Evolutionary conservation across 2,888 invertebrate genomes (phyloP), one percentile per base, ranked within the genome.

Genomic region (Aspidiotus rigidus): DNA sequence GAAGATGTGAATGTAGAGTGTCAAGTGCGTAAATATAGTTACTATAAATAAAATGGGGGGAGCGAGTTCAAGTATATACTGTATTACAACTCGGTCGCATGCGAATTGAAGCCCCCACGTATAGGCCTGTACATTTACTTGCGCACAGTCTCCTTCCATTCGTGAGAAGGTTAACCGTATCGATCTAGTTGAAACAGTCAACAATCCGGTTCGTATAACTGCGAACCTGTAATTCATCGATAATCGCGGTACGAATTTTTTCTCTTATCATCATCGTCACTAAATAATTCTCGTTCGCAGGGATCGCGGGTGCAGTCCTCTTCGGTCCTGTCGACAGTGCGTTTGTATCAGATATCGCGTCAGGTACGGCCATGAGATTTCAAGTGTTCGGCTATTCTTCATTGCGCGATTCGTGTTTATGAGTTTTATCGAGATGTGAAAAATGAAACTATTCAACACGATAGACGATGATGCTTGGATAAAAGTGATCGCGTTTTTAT

Each of bases 81-180:
- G 5, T 28, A 28, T 28, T 28, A 28, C 28, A 3, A 28, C 28
- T 28, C 28, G 28, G 28, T 28, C 28, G 28, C 28, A 28, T 57
- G 57, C 56, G 40, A 64, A n/a, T 64, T 55, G 55, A 64, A 55
- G 64, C 55, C 64, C 64, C 64, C 64, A 53, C 64, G 40, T 40
- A 55, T 64, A 64, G 28, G 28, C 28, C 28, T 28, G 28, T 41
- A 49, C 49, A 49, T 11, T n/a, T n/a, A 49, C 10, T 11, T 49
- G 49, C n/a, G 41, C 41, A 64, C 55, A 44, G 54, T 64, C 64
- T 55, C 64, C 53, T 64, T 64, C 64, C 64, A 53, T 63, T 63
- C 53, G 44, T 53, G 41, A 64, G 64, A 64, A 64, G 64, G 54
- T 64, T 28, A 28, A 28, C 28, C 28, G 28, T 28, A 28, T 28